Percentiles rank a stretch among this genome's conserved stretches.
Conservation (phyloP, 2,113 vertebrate species). For the Lepus europaeus region DNA sequence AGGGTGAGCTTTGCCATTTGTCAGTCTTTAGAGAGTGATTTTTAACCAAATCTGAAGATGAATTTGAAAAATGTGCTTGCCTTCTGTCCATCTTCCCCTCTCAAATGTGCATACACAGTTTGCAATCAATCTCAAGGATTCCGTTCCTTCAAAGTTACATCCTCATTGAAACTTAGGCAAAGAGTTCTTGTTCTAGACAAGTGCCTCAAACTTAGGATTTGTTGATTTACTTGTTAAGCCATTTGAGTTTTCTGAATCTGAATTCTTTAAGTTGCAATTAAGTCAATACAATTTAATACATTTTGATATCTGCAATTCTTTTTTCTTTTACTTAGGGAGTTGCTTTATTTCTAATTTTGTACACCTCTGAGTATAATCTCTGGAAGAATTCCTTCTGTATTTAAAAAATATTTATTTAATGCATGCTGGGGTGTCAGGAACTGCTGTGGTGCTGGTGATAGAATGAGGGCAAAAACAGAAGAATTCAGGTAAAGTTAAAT, state of each 20-base stretch:
- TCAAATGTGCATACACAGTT: neutral
- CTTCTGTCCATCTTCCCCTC: neutral
- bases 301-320: neutral
- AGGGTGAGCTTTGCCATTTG: slow-evolving; percentile 5
- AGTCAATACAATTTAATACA: neutral
- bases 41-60: slow-evolving; percentile 12
- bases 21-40: neutral
- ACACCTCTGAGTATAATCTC: neutral
- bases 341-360: slow-evolving; percentile 34
- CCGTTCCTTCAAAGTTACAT: slow-evolving; percentile 3
- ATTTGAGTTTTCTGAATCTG: neutral
- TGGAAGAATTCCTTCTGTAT: neutral
- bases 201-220: neutral
- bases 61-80: neutral
- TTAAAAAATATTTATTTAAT: neutral
- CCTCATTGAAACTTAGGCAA: neutral
- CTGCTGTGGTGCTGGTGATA: neutral
- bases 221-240: neutral
- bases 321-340: slow-evolving; percentile 36
- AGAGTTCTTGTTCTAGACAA: neutral
- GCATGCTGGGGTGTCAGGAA: neutral
- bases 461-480: neutral
- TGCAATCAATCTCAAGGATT: neutral
- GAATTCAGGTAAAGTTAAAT: neutral
- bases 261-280: slow-evolving; percentile 3